These are phyloP conservation scores for Phyllotreta striolata DNA, from an alignment of 2,888 invertebrate genomes.

Conservation along the genomic window DNA sequence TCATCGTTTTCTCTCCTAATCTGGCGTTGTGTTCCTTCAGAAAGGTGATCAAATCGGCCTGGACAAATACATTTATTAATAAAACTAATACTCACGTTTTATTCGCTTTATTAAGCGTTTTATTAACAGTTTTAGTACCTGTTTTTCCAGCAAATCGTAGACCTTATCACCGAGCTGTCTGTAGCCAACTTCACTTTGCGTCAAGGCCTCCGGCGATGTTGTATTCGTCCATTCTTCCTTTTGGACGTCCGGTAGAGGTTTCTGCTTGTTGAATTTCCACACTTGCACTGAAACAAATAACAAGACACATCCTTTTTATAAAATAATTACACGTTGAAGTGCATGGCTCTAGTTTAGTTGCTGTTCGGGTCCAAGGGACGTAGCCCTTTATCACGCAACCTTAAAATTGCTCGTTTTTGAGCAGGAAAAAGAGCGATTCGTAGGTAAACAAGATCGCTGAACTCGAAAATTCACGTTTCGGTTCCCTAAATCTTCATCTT, in stretches of 20 bases:
- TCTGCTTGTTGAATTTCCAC: constrained; percentile 66
- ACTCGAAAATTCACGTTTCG: neutral
- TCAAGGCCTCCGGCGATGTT: constrained; percentile 62
- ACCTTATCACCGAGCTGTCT: constrained; percentile 62
- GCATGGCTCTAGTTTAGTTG: no score
- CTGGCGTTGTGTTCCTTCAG: constrained; percentile 72
- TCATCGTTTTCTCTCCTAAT: constrained; percentile 71
- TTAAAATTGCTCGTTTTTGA: no score
- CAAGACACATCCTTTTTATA: neutral
- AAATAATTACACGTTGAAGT: no score
- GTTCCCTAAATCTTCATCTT: neutral
- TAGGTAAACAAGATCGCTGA: no score
- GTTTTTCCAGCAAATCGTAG: constrained; percentile 72
- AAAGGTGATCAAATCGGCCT: constrained; percentile 74
- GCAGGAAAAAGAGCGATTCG: no score
- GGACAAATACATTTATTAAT: constrained; percentile 27
- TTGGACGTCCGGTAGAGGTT: constrained; percentile 70
- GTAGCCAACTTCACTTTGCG: constrained; percentile 64
- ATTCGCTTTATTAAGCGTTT: constrained; percentile 10
- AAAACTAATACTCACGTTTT: neutral
- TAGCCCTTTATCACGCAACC: no score
- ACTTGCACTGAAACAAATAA: constrained; percentile 64
- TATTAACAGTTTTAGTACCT: constrained; percentile 55
- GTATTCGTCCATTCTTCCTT: constrained; percentile 67
- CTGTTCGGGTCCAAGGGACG: neutral